Evolutionary conservation across 2,113 vertebrate species (phyloP), one percentile per base, ranked within the genome.

Genomic region (Pygoscelis adeliae): DNA sequence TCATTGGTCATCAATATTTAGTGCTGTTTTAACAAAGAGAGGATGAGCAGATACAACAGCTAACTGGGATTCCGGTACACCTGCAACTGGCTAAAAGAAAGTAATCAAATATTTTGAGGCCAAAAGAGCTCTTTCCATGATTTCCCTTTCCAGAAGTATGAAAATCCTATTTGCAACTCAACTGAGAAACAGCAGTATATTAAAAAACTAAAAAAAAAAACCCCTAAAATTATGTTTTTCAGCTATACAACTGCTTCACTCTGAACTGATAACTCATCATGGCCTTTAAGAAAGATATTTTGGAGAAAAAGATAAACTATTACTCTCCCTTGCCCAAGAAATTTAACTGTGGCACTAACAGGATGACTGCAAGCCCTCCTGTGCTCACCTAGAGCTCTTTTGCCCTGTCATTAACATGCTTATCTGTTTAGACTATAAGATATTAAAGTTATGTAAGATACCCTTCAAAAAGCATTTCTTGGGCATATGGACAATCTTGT

Each of bases 1-100:
- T 15, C 3, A 3, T n/a, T 1, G 1, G 3, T 63, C 44, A 83
- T 82, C 2, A 1, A 12, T 32, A 42, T 44, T 82, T 47, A 46
- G 21, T 22, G 29, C 26, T 78, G 27, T 63, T 81, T 62, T 38
- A 71, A 44, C n/a, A 52, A 44, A 47, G 17, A 74, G 27, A 83
- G 18, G 38, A 63, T 27, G 9, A 85, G 25, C 12, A 50, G 66
- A 38, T 58, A 29, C 0, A 0, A 13, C 42, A 69, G 36, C 13
- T 46, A 83, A 76, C 23, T 86, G 56, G 22, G 18, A 87, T 52
- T 83, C 34, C 3, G 4, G 10, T 36, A 32, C 2, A 3, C 26
- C 36, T 80, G n/a, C 53, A 79, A 30, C 13, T 6, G 14, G 22
- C 13, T 65, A 42, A 46, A 73, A 92, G 27, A 67, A 79, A 80